Evolutionary conservation across 2,888 invertebrate species (phyloP).

Genomic region (Drosophila engyochracea): DNA sequence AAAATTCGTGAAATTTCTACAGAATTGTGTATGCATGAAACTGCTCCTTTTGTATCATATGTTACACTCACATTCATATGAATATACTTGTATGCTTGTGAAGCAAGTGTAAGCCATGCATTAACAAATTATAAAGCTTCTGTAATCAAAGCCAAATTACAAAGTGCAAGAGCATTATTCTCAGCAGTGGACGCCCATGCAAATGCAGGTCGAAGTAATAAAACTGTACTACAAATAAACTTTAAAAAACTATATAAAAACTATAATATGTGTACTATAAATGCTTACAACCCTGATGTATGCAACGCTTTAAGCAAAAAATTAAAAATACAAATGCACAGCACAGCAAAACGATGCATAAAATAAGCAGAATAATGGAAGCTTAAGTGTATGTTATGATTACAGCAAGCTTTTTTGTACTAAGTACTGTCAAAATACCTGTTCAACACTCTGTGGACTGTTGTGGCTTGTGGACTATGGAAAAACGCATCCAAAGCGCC

Average conservation of each 20-base stretch:
- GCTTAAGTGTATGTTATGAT: background rate
- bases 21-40: background rate
- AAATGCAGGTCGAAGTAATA: background rate
- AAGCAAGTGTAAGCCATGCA: background rate
- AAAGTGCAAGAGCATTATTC: background rate
- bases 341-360: background rate
- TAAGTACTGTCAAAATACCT: conserved; percentile 3
- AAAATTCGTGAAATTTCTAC: background rate
- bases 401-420: background rate
- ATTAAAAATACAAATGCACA: background rate
- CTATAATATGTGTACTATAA: background rate
- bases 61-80: background rate
- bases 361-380: conserved; percentile 1
- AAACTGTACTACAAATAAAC: background rate
- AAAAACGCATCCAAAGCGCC: background rate
- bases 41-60: background rate
- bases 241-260: background rate
- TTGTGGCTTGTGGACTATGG: background rate
- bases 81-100: background rate
- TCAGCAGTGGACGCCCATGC: background rate
- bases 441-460: conserved; percentile 2
- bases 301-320: background rate
- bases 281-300: conserved; percentile 6
- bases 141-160: background rate
- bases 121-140: background rate